Conservation (phyloP, 2,113 vertebrate genomes). For the Alexandromys fortis region DNA sequence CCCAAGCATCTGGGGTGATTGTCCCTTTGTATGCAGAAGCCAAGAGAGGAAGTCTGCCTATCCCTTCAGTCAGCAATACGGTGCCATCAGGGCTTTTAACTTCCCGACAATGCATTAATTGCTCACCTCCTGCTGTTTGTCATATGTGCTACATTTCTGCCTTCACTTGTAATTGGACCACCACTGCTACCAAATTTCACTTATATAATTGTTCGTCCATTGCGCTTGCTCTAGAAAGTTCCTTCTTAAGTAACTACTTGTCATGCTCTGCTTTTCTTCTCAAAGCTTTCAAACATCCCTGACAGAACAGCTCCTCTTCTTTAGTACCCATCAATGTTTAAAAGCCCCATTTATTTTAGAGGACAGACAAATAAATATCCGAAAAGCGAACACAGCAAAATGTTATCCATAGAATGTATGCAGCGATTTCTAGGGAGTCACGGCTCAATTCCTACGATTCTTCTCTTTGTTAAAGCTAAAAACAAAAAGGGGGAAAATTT, state of each 20-base stretch:
- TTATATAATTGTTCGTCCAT: background rate
- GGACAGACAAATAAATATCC: background rate
- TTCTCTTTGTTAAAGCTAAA: background rate
- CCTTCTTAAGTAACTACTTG: background rate
- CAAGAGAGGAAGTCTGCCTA: background rate
- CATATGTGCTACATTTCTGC: background rate
- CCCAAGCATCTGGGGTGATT: background rate
- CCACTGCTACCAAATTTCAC: background rate
- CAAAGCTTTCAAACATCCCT: background rate
- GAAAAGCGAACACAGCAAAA: constrained; percentile 6
- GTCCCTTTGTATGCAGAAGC: background rate
- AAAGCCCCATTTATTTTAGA: background rate
- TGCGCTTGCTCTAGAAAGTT: background rate
- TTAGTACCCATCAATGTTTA: background rate
- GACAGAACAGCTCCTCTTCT: background rate
- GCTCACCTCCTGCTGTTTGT: background rate
- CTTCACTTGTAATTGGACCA: background rate
- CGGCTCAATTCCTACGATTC: background rate
- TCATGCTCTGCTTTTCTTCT: background rate
- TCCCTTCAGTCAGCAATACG: background rate
- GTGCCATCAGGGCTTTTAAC: background rate
- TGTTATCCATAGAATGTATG: background rate
- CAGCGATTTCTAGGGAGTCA: background rate
- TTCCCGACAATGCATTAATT: background rate
- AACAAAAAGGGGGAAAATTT: background rate